A percentile compares a stretch with the other conserved stretches of the same genome.
These are phyloP conservation scores for Drosophila mayri DNA, from an alignment of 1,140 invertebrate species.

Conservation along the genomic window DNA sequence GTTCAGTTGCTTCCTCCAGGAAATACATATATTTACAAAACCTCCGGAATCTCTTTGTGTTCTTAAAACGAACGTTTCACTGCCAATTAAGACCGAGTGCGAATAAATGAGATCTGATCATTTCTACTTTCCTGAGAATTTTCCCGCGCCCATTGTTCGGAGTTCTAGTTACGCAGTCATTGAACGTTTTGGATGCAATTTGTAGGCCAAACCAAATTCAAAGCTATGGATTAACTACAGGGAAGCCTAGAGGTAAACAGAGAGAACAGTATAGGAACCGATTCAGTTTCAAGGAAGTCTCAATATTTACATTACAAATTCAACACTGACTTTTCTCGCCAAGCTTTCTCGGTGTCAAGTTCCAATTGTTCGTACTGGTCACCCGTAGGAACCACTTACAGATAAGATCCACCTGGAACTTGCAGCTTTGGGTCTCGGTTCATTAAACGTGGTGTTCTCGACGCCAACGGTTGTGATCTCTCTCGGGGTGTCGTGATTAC, in stretches of 20 bases:
- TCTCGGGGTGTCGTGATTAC: slow-evolving; percentile 26
- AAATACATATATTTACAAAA: slow-evolving; percentile 16
- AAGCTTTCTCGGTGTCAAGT: slow-evolving; percentile 17
- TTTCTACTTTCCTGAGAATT: slow-evolving; percentile 16
- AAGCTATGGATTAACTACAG: slow-evolving; percentile 12
- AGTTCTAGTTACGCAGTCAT: slow-evolving; percentile 22
- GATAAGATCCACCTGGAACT: slow-evolving; percentile 32
- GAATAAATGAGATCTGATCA: slow-evolving; percentile 23
- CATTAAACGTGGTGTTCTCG: slow-evolving; percentile 21
- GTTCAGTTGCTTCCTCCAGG: slow-evolving; percentile 28
- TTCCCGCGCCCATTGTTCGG: slow-evolving; percentile 12
- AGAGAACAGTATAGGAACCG: background rate
- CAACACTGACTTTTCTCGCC: slow-evolving; percentile 12
- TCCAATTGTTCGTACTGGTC: slow-evolving; percentile 33
- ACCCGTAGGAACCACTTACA: slow-evolving; percentile 4
- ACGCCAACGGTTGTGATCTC: slow-evolving; percentile 38
- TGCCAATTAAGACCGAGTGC: slow-evolving; percentile 35
- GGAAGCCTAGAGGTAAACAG: slow-evolving; percentile 16
- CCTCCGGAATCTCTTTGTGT: slow-evolving; percentile 13
- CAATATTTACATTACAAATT: slow-evolving; percentile 28
- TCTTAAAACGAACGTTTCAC: slow-evolving; percentile 26
- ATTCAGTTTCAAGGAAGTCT: slow-evolving; percentile 12
- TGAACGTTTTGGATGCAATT: slow-evolving; percentile 9
- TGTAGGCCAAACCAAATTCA: background rate
- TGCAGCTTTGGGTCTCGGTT: slow-evolving; percentile 8